Conservation (phyloP, 2,797 vertebrate species). For the Rousettus madagascariensis region DNA sequence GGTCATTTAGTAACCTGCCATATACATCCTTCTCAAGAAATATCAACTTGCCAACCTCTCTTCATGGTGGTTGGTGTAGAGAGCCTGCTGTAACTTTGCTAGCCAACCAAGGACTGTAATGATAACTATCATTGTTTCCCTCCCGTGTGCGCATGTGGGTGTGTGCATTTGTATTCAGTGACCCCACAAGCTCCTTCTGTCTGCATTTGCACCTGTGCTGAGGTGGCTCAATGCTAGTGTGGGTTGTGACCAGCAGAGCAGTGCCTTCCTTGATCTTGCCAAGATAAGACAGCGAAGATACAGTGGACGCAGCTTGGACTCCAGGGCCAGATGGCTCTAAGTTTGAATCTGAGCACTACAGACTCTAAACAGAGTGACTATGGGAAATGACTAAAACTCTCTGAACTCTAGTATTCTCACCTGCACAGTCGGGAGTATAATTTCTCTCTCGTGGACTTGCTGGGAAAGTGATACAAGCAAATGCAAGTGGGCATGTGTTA, state of each 20-base stretch:
- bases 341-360: not conserved
- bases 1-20: not conserved
- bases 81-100: not conserved
- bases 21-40: constrained; percentile 8
- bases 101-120: not conserved
- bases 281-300: not conserved
- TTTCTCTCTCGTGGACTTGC: not conserved
- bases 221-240: not conserved
- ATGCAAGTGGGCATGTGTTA: not conserved
- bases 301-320: not conserved
- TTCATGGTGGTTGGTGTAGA: not conserved
- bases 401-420: not conserved
- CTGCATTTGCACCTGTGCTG: not conserved
- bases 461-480: not conserved
- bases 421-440: not conserved
- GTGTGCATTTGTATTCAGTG: not conserved
- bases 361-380: not conserved
- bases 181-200: not conserved
- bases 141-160: not conserved
- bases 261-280: not conserved
- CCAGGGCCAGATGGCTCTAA: not conserved
- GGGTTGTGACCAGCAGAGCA: not conserved
- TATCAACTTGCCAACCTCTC: not conserved
- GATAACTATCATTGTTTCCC: not conserved
- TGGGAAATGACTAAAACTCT: not conserved